A percentile compares a stretch with the other conserved stretches of the same genome.
These are phyloP conservation scores for Choloepus hoffmanni DNA, from an alignment of 2,113 vertebrate genomes.

Conservation along the genomic window DNA sequence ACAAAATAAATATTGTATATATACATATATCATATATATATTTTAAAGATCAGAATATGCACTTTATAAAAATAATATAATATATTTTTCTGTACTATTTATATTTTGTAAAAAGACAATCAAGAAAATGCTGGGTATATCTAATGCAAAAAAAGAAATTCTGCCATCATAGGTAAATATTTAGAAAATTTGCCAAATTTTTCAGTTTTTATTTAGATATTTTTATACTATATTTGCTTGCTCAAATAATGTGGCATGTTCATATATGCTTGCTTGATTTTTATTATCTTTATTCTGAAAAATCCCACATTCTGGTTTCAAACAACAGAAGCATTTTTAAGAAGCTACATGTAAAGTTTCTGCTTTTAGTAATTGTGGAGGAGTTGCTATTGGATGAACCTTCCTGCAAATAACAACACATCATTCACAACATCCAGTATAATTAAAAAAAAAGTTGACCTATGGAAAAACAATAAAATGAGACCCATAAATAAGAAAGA, in stretches of 20 bases:
- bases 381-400: background rate
- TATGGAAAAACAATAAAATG: conserved; percentile 1
- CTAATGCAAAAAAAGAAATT: background rate
- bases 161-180: background rate
- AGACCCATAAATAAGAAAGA: background rate
- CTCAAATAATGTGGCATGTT: background rate
- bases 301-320: background rate
- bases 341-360: background rate
- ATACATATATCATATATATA: background rate
- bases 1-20: conserved; percentile 35
- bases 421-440: background rate
- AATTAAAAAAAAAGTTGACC: background rate
- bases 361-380: background rate
- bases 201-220: conserved; percentile 27
- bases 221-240: background rate
- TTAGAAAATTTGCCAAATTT: conserved; percentile 34
- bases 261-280: background rate
- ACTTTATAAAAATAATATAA: background rate
- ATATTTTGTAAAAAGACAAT: background rate
- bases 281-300: background rate
- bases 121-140: background rate
- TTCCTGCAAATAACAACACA: background rate
- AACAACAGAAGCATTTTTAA: conserved; percentile 9
- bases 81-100: background rate
- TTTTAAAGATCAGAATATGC: background rate